Evolutionary conservation across 92 coral and sea anemone species (phyloP).

Genomic region (Meandrina meandrites): DNA sequence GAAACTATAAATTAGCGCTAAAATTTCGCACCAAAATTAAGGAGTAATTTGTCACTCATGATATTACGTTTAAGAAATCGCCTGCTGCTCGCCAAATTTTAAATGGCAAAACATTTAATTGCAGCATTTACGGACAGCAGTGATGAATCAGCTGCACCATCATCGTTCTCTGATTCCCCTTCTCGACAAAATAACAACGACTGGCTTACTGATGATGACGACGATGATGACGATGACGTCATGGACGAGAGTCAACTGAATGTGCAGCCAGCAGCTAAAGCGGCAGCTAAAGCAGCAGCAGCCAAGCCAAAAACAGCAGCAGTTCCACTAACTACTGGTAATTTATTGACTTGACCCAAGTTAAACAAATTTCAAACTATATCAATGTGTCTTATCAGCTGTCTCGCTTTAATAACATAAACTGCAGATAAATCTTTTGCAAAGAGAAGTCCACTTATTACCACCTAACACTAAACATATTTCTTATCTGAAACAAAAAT

Average conservation of each 20-base stretch:
- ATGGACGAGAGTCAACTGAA: slow-evolving; percentile 39
- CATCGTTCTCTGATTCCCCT: slow-evolving; percentile 30
- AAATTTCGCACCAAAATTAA: too few relatives aligned
- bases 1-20: too few relatives aligned
- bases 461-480: neutral
- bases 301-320: neutral
- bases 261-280: slow-evolving; percentile 17
- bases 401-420: neutral
- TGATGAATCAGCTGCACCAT: slow-evolving; percentile 41
- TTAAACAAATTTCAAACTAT: neutral
- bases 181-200: slow-evolving; percentile 19
- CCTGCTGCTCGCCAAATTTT: neutral
- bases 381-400: neutral
- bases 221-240: slow-evolving; percentile 42
- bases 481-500: neutral
- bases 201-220: slow-evolving; percentile 50
- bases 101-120: neutral
- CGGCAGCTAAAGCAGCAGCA: slow-evolving; percentile 8
- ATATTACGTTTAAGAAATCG: neutral
- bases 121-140: slow-evolving; percentile 44
- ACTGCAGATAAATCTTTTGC: neutral
- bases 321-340: slow-evolving; percentile 25
- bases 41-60: too few relatives aligned
- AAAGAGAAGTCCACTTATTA: neutral
- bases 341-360: neutral